Evolutionary conservation across 2,113 vertebrate species (phyloP).

Genomic region (Lepus europaeus): DNA sequence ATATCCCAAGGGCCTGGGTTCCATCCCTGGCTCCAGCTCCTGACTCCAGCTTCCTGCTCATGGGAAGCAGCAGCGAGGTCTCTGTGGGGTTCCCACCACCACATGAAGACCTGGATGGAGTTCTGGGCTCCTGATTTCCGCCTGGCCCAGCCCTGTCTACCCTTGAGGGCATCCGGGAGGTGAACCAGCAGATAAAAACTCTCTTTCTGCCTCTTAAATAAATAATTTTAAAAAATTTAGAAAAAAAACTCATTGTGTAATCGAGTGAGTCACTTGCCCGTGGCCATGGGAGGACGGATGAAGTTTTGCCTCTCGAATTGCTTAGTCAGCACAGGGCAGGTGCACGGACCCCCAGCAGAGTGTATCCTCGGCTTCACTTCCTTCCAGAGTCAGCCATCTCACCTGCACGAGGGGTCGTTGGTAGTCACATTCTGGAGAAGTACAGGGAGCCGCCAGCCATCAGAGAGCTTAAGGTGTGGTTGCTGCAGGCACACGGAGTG

Average conservation of each 20-base stretch:
- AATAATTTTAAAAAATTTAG: too few relatives aligned
- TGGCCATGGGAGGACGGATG: neutral
- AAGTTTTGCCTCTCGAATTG: neutral
- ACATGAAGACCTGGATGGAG: too few relatives aligned
- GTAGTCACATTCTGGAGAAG: neutral
- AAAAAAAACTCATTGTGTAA: neutral
- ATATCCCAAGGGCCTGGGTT: too few relatives aligned
- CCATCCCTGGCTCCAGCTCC: too few relatives aligned
- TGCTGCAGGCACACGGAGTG: neutral
- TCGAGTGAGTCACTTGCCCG: neutral
- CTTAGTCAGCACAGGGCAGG: neutral
- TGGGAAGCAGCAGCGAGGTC: too few relatives aligned
- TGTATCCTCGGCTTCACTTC: neutral
- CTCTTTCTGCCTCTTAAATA: too few relatives aligned
- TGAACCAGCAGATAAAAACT: too few relatives aligned
- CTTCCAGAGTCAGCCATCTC: neutral
- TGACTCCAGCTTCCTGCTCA: too few relatives aligned
- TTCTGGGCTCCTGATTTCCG: too few relatives aligned
- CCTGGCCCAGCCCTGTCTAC: too few relatives aligned
- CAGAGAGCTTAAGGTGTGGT: neutral
- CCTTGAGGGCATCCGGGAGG: too few relatives aligned
- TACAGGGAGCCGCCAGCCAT: neutral
- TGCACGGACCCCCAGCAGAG: neutral
- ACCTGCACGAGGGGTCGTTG: neutral
- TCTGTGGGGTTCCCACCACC: too few relatives aligned